Conservation (phyloP, 2,888 invertebrate genomes). For the Blera fallax region DNA sequence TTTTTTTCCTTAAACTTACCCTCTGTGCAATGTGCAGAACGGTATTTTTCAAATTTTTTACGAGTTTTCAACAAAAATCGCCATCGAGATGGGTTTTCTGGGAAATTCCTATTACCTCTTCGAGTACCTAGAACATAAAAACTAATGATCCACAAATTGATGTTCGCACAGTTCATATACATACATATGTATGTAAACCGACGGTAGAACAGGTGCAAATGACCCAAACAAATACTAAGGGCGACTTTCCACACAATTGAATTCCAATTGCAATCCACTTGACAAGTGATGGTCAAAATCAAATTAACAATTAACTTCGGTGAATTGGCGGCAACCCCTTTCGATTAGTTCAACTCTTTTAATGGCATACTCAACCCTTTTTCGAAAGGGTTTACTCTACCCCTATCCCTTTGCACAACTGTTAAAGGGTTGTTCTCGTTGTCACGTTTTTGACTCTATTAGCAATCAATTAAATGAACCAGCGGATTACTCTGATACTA, state of each 20-base stretch:
- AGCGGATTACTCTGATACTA: conserved; percentile 37
- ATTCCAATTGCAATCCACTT: conserved; percentile 21
- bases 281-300: conserved; percentile 44
- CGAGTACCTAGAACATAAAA: conserved; percentile 53
- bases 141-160: conserved; percentile 71
- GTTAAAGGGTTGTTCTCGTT: conserved; percentile 28
- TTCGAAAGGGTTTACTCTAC: conserved; percentile 23
- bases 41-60: conserved; percentile 44
- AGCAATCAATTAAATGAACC: conserved; percentile 56
- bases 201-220: conserved; percentile 58
- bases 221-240: conserved; percentile 38
- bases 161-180: conserved; percentile 36
- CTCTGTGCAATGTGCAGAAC: conserved; percentile 69
- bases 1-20: conserved; percentile 13
- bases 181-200: too few species aligned
- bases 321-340: conserved; percentile 43
- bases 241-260: conserved; percentile 68
- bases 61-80: conserved; percentile 54
- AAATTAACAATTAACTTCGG: conserved; percentile 37
- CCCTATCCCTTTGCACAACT: background rate
- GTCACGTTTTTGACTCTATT: conserved; percentile 57
- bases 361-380: conserved; percentile 27
- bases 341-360: conserved; percentile 36
- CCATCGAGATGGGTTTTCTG: conserved; percentile 45
- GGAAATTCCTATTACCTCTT: conserved; percentile 21